Percentiles rank a stretch among this genome's conserved stretches.
These are phyloP conservation scores for Agrotis segetum DNA, from an alignment of 2,888 invertebrate genomes.

Conservation along the genomic window DNA sequence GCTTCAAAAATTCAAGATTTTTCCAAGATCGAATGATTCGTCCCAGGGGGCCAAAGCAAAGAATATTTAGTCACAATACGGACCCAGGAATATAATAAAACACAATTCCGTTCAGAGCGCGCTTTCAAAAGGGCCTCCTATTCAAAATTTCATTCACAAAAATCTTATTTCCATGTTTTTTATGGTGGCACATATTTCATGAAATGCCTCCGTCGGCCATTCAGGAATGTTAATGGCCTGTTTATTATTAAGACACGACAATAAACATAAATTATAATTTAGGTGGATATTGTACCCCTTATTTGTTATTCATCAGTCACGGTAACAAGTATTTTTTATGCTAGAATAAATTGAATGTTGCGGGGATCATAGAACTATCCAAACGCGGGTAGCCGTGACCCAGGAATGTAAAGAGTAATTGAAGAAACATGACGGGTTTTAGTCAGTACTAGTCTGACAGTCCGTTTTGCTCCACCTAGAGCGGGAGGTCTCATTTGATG, in stretches of 20 bases:
- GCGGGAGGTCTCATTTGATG: too few species aligned
- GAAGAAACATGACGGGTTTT: too few species aligned
- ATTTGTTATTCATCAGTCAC: conserved; percentile 53
- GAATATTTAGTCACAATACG: conserved; percentile 69
- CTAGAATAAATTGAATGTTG: conserved; percentile 1
- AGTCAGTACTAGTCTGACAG: too few species aligned
- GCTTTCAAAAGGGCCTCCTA: conserved; percentile 59
- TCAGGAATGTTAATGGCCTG: conserved; percentile 64
- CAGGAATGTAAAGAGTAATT: too few species aligned
- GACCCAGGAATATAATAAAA: conserved; percentile 53
- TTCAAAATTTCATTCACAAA: conserved; percentile 61
- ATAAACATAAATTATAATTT: conserved; percentile 60
- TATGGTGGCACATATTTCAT: conserved; percentile 57
- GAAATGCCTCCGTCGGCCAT: conserved; percentile 49
- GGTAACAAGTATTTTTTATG: conserved; percentile 31
- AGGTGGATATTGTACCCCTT: conserved; percentile 25
- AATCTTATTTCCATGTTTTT: conserved; percentile 60
- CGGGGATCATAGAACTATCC: too few species aligned
- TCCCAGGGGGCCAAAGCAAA: conserved; percentile 27
- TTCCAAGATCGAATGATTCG: conserved; percentile 15
- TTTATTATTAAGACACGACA: conserved; percentile 61
- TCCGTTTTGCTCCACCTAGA: too few species aligned
- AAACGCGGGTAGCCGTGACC: too few species aligned
- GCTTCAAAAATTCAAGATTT: conserved; percentile 4
- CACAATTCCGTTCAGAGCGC: conserved; percentile 48